These are phyloP conservation scores for Carterocephalus palaemon DNA, from an alignment of 2,888 invertebrate species.

Conservation along the genomic window DNA sequence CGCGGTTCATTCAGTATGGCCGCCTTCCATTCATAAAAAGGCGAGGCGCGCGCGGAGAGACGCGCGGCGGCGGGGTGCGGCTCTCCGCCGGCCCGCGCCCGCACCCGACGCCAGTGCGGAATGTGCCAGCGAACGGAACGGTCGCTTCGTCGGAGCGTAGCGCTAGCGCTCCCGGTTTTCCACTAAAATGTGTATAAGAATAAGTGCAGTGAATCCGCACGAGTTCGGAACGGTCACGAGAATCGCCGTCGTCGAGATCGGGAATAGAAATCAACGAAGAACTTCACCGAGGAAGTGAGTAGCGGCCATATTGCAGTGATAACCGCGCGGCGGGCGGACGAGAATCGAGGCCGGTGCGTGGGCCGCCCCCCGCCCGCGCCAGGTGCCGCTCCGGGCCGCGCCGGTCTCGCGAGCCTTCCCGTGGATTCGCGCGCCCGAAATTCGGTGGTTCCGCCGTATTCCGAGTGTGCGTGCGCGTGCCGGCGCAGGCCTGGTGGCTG, in stretches of 20 bases:
- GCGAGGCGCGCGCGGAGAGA: slow-evolving; percentile 71
- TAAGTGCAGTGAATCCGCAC: slow-evolving; percentile 79
- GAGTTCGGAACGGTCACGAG: slow-evolving; percentile 77
- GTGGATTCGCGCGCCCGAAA: slow-evolving; percentile 79
- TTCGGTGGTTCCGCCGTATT: slow-evolving; percentile 71
- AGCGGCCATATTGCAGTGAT: slow-evolving; percentile 80
- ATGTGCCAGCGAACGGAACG: slow-evolving; percentile 78
- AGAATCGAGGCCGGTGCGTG: slow-evolving; percentile 80
- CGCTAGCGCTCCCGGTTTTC: slow-evolving; percentile 79
- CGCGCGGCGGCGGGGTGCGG: slow-evolving; percentile 74
- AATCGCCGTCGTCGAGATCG: slow-evolving; percentile 77
- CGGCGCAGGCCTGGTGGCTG: slow-evolving; percentile 68
- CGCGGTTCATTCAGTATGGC: slow-evolving; percentile 85
- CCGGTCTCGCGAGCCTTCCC: slow-evolving; percentile 79
- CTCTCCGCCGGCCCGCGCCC: slow-evolving; percentile 74
- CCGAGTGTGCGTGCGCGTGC: slow-evolving; percentile 68
- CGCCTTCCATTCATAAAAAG: slow-evolving; percentile 86
- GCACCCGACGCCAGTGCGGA: slow-evolving; percentile 77
- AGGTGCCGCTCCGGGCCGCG: slow-evolving; percentile 81
- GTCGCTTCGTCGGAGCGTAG: slow-evolving; percentile 80
- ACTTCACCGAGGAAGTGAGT: slow-evolving; percentile 80
- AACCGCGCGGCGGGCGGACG: slow-evolving; percentile 80
- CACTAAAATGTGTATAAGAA: slow-evolving; percentile 80
- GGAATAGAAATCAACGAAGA: slow-evolving; percentile 79
- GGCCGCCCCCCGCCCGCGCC: slow-evolving; percentile 78